Evolutionary conservation across 2,888 invertebrate genomes (phyloP).

Genomic region (Chrysodeixis includens): DNA sequence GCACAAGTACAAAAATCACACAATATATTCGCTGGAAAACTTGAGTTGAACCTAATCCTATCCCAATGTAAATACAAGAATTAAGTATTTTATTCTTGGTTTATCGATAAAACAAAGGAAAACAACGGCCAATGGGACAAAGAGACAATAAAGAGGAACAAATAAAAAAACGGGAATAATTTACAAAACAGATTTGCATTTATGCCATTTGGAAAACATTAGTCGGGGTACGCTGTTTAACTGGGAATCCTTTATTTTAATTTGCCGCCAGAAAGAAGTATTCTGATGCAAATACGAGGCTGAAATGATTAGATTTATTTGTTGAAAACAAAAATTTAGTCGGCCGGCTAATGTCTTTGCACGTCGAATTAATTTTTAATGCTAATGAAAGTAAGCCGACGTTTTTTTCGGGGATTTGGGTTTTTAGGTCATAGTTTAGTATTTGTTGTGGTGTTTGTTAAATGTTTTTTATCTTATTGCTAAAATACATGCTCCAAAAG

Average conservation of each 20-base stretch:
- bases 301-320: constrained; percentile 21
- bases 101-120: constrained; percentile 47
- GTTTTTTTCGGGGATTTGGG: background rate
- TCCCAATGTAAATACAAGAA: background rate
- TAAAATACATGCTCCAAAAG: no score
- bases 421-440: background rate
- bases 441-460: no score
- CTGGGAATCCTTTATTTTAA: constrained; percentile 63
- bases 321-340: background rate
- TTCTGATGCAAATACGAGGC: constrained; percentile 58
- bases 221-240: constrained; percentile 63
- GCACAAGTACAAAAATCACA: no score
- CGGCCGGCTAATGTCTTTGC: background rate
- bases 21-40: background rate
- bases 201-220: constrained; percentile 64
- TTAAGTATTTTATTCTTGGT: constrained; percentile 30
- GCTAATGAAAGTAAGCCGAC: background rate
- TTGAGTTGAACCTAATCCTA: background rate
- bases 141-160: constrained; percentile 43
- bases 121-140: constrained; percentile 34
- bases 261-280: constrained; percentile 53
- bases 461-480: no score
- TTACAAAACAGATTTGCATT: constrained; percentile 73
- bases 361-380: background rate
- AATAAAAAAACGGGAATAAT: constrained; percentile 61